Base-by-base conservation (phyloP, 92 coral and sea anemone species). In the Ricordea florida region DNA sequence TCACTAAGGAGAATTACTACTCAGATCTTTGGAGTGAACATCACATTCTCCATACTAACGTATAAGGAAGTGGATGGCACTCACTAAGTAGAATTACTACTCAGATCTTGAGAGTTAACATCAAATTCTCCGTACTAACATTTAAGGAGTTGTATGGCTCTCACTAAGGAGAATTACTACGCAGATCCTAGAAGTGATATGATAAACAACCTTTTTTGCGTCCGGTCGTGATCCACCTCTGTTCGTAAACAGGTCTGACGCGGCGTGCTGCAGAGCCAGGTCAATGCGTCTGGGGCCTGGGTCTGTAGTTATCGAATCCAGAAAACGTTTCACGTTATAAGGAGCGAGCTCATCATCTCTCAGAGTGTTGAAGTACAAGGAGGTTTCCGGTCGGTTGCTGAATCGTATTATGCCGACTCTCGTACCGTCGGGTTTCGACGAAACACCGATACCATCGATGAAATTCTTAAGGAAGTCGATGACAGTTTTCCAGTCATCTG, bases 361-460 rank as follows among this genome's bases (percentile, higher is more conserved):
- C 0, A 81, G 66, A 41, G 87, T 80, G 62, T 86, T 80, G 26
- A 86, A 86, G 9, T 55, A 69, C 0, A 72, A 66, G 17, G 78
- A 66, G 15, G 79, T 50, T 11, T 29, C 35, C 7, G 87, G 74
- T 21, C 18, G 72, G 11, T 72, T 67, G n/a, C 86, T 49, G 68
- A 80, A 86, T 0, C 82, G 66, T 10, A 90, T 57, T 5, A 90
- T 45, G 16, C 83, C 96, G n/a, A 90, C 83, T 24, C 92, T 80
- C 13, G 96, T 74, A 24, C 92, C 92, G 37, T 69, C 62, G 8
- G 77, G 57, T 56, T 76, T 63, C 0, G 84, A n/a, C 9, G 96
- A 86, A 24, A 90, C 78, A 23, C 71, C 87, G 57, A 90, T 86
- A 0, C 89, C 89, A 47, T 72, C 51, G 1, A 82, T 87, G 21